Percentiles rank a stretch among this genome's conserved stretches.
Evolutionary conservation across 1,140 invertebrate genomes (phyloP).

Genomic region (Drosophila bocki): DNA sequence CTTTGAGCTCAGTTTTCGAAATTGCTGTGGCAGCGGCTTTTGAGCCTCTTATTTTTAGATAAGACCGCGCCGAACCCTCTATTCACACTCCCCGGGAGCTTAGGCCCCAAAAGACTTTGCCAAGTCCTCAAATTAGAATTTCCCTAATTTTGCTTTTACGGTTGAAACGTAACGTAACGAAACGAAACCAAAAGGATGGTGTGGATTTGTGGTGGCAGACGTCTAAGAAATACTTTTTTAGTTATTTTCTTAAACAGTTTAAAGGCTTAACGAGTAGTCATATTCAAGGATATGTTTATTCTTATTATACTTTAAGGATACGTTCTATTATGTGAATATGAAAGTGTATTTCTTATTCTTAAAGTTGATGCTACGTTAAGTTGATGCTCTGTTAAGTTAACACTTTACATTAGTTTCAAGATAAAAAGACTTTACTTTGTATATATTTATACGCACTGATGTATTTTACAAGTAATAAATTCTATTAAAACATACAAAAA

Average conservation of each 20-base stretch:
- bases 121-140: slow-evolving; percentile 51
- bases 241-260: slow-evolving; percentile 4
- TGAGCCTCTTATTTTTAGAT: slow-evolving; percentile 72
- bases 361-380: not conserved
- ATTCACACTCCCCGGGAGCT: slow-evolving; percentile 30
- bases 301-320: not conserved
- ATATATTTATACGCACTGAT: no score
- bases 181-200: slow-evolving; percentile 2
- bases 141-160: slow-evolving; percentile 27
- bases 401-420: no score
- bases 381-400: no score
- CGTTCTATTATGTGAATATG: not conserved
- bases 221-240: slow-evolving; percentile 6
- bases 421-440: no score
- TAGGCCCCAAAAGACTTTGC: slow-evolving; percentile 21
- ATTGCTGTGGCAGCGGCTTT: slow-evolving; percentile 39
- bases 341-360: not conserved
- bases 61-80: slow-evolving; percentile 35
- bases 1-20: slow-evolving; percentile 64
- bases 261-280: not conserved
- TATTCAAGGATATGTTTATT: not conserved
- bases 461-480: no score
- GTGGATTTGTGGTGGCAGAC: slow-evolving; percentile 7
- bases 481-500: not conserved
- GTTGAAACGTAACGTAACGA: slow-evolving; percentile 6